Conservation (phyloP, 2,113 vertebrate genomes). For the Gopherus flavomarginatus region DNA sequence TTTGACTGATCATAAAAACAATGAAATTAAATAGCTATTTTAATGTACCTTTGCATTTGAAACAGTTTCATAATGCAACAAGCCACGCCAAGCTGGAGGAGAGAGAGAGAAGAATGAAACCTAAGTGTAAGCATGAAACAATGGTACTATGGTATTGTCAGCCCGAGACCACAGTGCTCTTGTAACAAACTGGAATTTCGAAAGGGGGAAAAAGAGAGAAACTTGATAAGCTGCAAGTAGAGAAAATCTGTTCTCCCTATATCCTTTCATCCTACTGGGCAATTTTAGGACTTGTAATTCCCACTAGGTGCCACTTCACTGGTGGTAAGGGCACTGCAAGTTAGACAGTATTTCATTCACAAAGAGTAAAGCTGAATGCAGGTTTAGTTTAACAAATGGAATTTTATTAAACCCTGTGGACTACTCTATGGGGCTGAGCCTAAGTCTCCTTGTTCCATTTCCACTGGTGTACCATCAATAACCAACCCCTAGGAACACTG, state of each 20-base stretch:
- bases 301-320: too few relatives aligned
- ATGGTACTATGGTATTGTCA: not conserved
- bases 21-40: conserved; percentile 38
- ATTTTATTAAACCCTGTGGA: too few relatives aligned
- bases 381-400: too few relatives aligned
- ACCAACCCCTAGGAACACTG: too few relatives aligned
- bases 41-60: conserved; percentile 51
- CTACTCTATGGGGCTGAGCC: too few relatives aligned
- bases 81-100: conserved; percentile 31
- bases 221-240: not conserved
- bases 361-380: too few relatives aligned
- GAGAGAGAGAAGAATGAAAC: not conserved
- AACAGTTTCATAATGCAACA: conserved; percentile 50
- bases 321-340: too few relatives aligned
- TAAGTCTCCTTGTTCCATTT: too few relatives aligned
- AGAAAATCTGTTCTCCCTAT: not conserved
- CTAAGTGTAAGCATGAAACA: conserved; percentile 29
- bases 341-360: too few relatives aligned
- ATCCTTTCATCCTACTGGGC: not conserved
- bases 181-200: conserved; percentile 6
- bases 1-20: conserved; percentile 46
- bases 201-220: conserved; percentile 12
- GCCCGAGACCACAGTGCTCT: not conserved
- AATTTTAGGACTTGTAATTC: too few relatives aligned
- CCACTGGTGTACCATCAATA: too few relatives aligned